phyloP scores from a whole-genome alignment of 2,113 vertebrate species.

The Hucho hucho region DNA sequence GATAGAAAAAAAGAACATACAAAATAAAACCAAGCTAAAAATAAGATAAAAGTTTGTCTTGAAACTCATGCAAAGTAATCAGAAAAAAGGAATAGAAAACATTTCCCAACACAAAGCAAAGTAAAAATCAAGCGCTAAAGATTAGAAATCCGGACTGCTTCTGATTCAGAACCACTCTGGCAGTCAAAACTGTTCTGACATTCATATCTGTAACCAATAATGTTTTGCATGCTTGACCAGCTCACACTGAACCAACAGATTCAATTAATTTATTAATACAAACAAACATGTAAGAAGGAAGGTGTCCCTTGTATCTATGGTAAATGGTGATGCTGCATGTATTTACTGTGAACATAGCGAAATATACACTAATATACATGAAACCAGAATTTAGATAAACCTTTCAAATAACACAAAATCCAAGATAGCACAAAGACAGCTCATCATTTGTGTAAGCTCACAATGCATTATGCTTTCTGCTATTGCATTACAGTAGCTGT shows the following conservation, averaged over 20 bases:
- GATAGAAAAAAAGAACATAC: slow-evolving; percentile 15
- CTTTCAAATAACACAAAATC: too few relatives aligned
- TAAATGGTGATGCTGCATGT: too few relatives aligned
- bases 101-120: slow-evolving; percentile 41
- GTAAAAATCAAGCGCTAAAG: background rate
- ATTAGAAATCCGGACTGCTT: slow-evolving; percentile 12
- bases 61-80: background rate
- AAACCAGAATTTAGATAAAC: background rate
- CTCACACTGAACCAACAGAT: slow-evolving; percentile 1
- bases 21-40: background rate
- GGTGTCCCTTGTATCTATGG: too few relatives aligned
- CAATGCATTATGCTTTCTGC: too few relatives aligned
- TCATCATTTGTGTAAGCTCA: too few relatives aligned
- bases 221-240: slow-evolving; percentile 21
- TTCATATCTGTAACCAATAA: slow-evolving; percentile 9
- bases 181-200: too few relatives aligned
- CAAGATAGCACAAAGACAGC: too few relatives aligned
- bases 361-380: slow-evolving; percentile 20
- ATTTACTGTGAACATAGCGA: background rate
- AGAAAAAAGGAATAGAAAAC: too few relatives aligned
- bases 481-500: too few relatives aligned
- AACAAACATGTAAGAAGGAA: too few relatives aligned
- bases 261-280: background rate
- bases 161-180: background rate
- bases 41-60: background rate